Evolutionary conservation across 1,140 invertebrate genomes (phyloP), one percentile per base, ranked within the genome.

Genomic region (Zaprionus inermis): DNA sequence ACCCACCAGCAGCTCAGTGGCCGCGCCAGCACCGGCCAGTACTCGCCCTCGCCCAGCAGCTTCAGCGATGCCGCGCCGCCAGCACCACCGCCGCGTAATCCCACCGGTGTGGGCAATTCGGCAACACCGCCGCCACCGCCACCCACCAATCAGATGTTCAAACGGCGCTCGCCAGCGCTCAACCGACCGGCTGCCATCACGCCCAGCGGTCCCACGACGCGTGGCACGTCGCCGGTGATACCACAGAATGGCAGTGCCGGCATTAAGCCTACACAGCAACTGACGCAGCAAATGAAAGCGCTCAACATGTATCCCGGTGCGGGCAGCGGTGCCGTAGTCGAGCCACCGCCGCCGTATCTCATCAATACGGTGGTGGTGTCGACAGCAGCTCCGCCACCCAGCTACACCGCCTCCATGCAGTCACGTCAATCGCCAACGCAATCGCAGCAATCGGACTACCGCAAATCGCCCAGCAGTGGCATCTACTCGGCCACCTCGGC

Each of bases 341-440:
- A 97, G 5, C 97, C 97, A 5, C 90, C 90, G 24, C 90, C 90
- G 1, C 96, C 96, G 0, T 93, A 96, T 56, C 93, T 95, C 12
- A 92, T 93, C 16, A 94, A 93, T 22, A 93, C 94, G 11, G 94
- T 96, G 2, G 96, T 96, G 5, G 96, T 97, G 1, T 95, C 95
- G 4, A 51, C 89, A 2, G 76, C 91, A 11, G 79, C 89, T 5
- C 91, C 91, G 18, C 91, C 91, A 11, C 97, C 97, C 1, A 96
- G 96, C 3, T 97, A 98, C 89, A 96, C 96, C 2, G 95, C 95
- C 5, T 97, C 96, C 1, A 96, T 97, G 93, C 96, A 97, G 82
- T 97, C 96, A 86, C 94, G 97, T 4, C 97, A 97, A 78, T 97
- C 96, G 85, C 97, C 97, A 2, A 97, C 97, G 3, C 96, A 96